Evolutionary conservation across 2,797 vertebrate genomes (phyloP).

Genomic region (Benthosema pterotum): DNA sequence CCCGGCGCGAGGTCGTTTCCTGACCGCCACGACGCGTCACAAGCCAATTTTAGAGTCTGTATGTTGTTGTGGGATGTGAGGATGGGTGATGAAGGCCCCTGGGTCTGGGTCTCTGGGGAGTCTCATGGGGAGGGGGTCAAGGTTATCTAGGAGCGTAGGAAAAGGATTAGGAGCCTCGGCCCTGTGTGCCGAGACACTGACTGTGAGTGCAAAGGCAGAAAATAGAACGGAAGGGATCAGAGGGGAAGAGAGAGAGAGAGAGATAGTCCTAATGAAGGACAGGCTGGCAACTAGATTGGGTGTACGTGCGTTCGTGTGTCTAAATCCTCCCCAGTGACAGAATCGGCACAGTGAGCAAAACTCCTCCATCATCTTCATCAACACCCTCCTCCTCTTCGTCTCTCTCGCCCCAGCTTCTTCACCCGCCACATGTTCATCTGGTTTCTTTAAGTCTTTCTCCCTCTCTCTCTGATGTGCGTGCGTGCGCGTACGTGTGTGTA

Average conservation of each 20-base stretch:
- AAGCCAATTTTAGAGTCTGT: too few relatives aligned
- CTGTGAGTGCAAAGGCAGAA: too few relatives aligned
- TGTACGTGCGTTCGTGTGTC: conserved; percentile 25
- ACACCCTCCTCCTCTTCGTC: conserved; percentile 19
- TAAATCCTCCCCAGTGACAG: conserved; percentile 75
- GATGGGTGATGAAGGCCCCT: too few relatives aligned
- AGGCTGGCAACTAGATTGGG: conserved; percentile 31
- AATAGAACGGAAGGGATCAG: neutral
- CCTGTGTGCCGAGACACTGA: too few relatives aligned
- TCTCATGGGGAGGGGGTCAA: too few relatives aligned
- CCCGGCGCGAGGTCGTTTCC: too few relatives aligned
- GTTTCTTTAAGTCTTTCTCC: neutral
- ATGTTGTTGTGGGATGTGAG: too few relatives aligned
- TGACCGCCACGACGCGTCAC: too few relatives aligned
- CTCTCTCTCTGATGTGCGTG: conserved; percentile 44
- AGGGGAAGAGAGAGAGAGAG: conserved; percentile 18
- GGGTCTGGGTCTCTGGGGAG: too few relatives aligned
- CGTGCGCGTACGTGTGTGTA: conserved; percentile 36
- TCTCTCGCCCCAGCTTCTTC: conserved; percentile 2
- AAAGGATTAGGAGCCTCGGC: too few relatives aligned
- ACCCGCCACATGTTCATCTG: neutral
- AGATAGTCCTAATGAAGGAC: conserved; percentile 53
- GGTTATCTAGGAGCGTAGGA: too few relatives aligned
- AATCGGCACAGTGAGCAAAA: conserved; percentile 70
- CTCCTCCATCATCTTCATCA: conserved; percentile 56